phyloP scores from a whole-genome alignment of 2,888 invertebrate genomes.

The Myopa tessellatipennis region DNA sequence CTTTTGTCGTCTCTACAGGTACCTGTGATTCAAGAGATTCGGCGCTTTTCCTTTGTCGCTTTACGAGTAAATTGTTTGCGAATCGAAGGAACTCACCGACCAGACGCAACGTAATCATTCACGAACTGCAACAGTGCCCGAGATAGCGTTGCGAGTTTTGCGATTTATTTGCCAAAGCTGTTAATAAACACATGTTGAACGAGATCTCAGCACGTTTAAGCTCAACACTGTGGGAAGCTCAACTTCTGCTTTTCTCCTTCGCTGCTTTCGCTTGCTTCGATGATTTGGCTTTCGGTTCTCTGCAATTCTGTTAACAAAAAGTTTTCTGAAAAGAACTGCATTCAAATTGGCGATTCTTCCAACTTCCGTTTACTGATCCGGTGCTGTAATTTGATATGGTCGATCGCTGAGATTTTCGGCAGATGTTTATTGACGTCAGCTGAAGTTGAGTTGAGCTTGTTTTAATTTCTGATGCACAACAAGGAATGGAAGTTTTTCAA shows the following conservation, averaged over 20 bases:
- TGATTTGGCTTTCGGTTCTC: neutral
- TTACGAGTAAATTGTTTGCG: neutral
- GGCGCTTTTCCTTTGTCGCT: neutral
- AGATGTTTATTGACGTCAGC: constrained; percentile 28
- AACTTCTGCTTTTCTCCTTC: neutral
- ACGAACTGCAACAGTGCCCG: constrained; percentile 9
- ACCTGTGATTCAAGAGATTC: neutral
- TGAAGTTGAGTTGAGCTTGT: neutral
- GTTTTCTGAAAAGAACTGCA: constrained; percentile 6
- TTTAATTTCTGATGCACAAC: neutral
- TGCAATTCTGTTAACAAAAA: constrained; percentile 3
- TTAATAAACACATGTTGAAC: constrained; percentile 36
- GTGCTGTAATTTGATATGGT: constrained; percentile 25
- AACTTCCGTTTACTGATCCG: constrained; percentile 22
- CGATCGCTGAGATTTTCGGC: constrained; percentile 15
- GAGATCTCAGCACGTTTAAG: constrained; percentile 11
- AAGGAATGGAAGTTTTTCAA: neutral
- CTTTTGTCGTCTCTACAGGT: neutral
- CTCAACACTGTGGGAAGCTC: constrained; percentile 18
- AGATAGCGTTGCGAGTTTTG: constrained; percentile 16
- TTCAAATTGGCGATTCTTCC: constrained; percentile 17
- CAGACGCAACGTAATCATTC: constrained; percentile 26
- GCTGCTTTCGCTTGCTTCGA: neutral
- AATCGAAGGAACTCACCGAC: constrained; percentile 13
- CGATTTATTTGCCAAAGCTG: constrained; percentile 35